Base-by-base conservation (phyloP, 1,140 invertebrate species). In the Watersipora subatra region DNA sequence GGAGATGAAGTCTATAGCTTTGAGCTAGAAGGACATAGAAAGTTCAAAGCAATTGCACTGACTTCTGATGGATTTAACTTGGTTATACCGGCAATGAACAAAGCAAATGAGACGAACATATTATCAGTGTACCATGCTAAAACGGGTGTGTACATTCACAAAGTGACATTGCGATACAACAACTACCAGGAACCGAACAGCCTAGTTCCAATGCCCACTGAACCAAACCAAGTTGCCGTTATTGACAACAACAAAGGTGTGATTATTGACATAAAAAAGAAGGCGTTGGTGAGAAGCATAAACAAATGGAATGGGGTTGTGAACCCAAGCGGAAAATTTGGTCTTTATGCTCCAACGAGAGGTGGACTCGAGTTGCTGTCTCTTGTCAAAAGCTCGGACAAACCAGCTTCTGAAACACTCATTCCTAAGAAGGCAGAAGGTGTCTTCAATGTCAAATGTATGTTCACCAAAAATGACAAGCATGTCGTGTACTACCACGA, bases 401-500 rank as follows among this genome's bases (percentile, higher is more conserved):
- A 46, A 46, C 34, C 34, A 12, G 7, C 7, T 12, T 12, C 34
- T 12, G 7, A 46, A 46, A 92, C 89, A 0, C 89, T 93, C 61
- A 93, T 97, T 67, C 89, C 90, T 17, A 75, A 78, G 64, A 79
- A 96, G 0, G 93, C 93, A 7, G 94, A 99, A 80, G 95, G 95
- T 1, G 93, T 98, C 0, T 97, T 97, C 76, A 92, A 89, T 17
- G 91, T 97, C 25, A 90, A 93, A 69, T 91, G 91, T 59, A 87
- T 90, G 80, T 98, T 99, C 75, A 96, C 92, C 46, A 87, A 88
- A 68, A 93, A 89, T 12, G 92, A 97, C 72, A 87, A 93, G 70
- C 96, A 98, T 72, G 93, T 97, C 2, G 83, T 97, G 1, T 99
- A 98, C 77, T 95, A 95, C 71, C 92, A 97, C 74, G 93, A 91